Evolutionary conservation across 2,797 vertebrate species (phyloP), one percentile per base, ranked within the genome.

Genomic region (Rachycentron canadum): DNA sequence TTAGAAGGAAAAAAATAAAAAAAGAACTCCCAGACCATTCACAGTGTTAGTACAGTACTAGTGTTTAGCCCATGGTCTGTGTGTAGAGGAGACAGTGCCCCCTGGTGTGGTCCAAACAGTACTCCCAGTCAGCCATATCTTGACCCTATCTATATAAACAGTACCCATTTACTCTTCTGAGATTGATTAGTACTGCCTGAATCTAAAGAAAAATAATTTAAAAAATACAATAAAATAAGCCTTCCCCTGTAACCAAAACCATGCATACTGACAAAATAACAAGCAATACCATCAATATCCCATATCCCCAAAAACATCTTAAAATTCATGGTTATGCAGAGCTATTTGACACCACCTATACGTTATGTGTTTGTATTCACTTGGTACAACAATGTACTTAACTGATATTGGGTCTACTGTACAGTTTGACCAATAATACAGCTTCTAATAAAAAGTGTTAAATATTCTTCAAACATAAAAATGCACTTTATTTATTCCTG

Each of bases 51-150:
- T 84, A 78, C 69, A 81, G 69, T 55, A 78, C 61, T 72, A 57
- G 72, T 72, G 70, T 62, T 79, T 68, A 58, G 74, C 69, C 68
- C 58, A 25, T 83, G 74, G 81, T 88, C 79, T 82, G 80, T 91
- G 93, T 82, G 60, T 85, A 94, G 91, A 93, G 93, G 92, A 93
- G 92, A 95, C 91, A 95, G 93, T 94, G 94, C 94, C 94, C 94
- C 94, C 94, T 95, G 92, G 91, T 93, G 94, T 91, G 88, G 76
- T 69, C 72, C 75, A 36, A 66, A 50, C 71, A 84, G 92, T 82
- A 94, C 90, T 92, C 86, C 82, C 67, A 81, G 53, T 67, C 75
- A 82, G 56, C 63, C 79, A 78, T 76, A 86, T 86, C 77, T 89
- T 81, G 53, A 78, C 79, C 86, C 57, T 76, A 84, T 86, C 83